These are phyloP conservation scores for Spatula versicolor DNA, from an alignment of 2,797 vertebrate species.

Conservation along the genomic window DNA sequence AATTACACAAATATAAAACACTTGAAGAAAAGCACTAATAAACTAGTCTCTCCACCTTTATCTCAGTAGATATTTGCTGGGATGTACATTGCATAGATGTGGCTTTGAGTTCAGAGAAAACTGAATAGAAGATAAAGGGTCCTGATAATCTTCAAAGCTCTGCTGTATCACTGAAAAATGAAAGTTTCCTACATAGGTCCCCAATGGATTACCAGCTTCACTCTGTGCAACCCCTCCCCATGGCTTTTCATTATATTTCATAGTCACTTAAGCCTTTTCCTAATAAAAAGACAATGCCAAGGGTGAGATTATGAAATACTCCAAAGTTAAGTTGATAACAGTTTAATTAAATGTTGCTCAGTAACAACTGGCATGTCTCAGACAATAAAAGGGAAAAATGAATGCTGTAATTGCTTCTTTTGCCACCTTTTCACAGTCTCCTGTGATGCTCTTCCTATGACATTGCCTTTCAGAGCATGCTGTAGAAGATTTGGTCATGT, in stretches of 20 bases:
- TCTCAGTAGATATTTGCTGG: background rate
- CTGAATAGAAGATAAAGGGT: background rate
- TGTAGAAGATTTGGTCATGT: background rate
- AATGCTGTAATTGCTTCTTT: slow-evolving; percentile 21
- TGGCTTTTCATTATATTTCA: slow-evolving; percentile 52
- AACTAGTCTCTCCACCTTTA: background rate
- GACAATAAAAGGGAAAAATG: slow-evolving; percentile 15
- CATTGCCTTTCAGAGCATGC: background rate
- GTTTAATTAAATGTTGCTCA: slow-evolving; percentile 68
- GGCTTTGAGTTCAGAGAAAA: background rate
- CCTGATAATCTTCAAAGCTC: slow-evolving; percentile 45
- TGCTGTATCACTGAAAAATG: background rate
- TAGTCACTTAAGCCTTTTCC: slow-evolving; percentile 49
- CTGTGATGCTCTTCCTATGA: background rate
- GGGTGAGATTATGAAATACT: slow-evolving; percentile 62
- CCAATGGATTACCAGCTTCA: slow-evolving; percentile 36
- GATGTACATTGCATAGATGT: background rate
- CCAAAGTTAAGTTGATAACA: slow-evolving; percentile 62
- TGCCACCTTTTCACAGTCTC: background rate
- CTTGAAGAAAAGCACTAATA: background rate
- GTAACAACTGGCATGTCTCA: slow-evolving; percentile 20
- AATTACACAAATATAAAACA: background rate
- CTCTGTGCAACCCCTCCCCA: background rate
- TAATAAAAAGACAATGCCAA: slow-evolving; percentile 64
- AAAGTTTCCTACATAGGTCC: background rate